These are phyloP conservation scores for Dreissena rostriformis DNA, from an alignment of 1,140 invertebrate species.

Conservation along the genomic window DNA sequence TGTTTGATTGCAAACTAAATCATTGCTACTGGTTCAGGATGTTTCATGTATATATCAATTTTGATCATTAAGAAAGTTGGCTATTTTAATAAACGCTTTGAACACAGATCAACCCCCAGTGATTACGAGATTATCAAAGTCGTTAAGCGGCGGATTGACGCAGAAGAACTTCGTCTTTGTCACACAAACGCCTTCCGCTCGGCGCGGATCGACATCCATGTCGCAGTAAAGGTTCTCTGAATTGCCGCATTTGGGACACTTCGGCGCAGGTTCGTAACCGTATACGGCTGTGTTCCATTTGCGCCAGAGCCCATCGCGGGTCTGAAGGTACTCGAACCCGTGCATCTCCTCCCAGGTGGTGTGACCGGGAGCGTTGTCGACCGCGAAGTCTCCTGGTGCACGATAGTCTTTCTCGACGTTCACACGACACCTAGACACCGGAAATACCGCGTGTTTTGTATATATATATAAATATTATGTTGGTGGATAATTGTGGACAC, in stretches of 20 bases:
- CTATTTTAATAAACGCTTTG: too few relatives aligned
- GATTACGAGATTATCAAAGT: too few relatives aligned
- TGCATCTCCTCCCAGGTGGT: slow-evolving; percentile 3
- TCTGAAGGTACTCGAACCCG: slow-evolving; percentile 4
- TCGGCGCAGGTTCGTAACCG: slow-evolving; percentile 24
- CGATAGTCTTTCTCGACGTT: not conserved
- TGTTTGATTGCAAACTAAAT: too few relatives aligned
- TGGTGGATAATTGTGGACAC: too few relatives aligned
- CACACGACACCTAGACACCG: not conserved
- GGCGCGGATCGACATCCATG: not conserved
- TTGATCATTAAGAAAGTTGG: too few relatives aligned
- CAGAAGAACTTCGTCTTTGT: slow-evolving; percentile 1
- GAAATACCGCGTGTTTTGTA: too few relatives aligned
- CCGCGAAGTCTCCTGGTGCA: not conserved
- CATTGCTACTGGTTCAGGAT: too few relatives aligned
- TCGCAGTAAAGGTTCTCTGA: slow-evolving; percentile 33
- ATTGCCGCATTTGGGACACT: slow-evolving; percentile 80
- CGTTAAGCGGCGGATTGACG: not conserved
- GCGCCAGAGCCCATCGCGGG: slow-evolving; percentile 24
- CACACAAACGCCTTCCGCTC: slow-evolving; percentile 2
- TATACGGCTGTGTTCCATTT: slow-evolving; percentile 23
- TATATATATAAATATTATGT: too few relatives aligned
- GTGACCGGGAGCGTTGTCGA: not conserved
- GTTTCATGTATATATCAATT: too few relatives aligned
- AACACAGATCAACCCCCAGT: too few relatives aligned